These are phyloP conservation scores for Drosophila pegasa DNA, from an alignment of 2,888 invertebrate species.

Conservation along the genomic window DNA sequence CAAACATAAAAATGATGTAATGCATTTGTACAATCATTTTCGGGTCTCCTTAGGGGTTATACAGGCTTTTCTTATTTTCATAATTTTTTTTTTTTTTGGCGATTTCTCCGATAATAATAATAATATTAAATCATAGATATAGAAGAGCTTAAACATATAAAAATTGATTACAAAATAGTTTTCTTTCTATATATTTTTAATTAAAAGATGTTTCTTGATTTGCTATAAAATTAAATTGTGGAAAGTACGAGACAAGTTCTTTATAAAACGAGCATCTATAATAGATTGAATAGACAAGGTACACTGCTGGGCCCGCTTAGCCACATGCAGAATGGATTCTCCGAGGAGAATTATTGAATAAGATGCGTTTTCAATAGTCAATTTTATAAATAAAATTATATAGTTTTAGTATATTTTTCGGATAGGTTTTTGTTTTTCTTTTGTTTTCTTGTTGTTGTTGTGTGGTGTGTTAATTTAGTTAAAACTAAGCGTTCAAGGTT, in stretches of 20 bases:
- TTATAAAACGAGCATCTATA: constrained; percentile 38
- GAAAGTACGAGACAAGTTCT: constrained; percentile 48
- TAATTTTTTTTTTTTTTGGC: background rate
- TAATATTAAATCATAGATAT: constrained; percentile 40
- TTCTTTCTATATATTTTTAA: constrained; percentile 50
- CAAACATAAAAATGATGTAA: constrained; percentile 17
- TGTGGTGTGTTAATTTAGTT: constrained; percentile 70
- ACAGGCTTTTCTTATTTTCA: constrained; percentile 14
- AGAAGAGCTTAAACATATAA: constrained; percentile 63
- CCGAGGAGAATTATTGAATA: constrained; percentile 29
- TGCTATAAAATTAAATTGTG: constrained; percentile 52
- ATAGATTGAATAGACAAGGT: constrained; percentile 46
- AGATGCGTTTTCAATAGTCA: constrained; percentile 41
- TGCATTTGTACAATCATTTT: constrained; percentile 30
- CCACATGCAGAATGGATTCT: constrained; percentile 21
- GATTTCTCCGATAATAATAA: constrained; percentile 27
- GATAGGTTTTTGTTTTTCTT: constrained; percentile 30
- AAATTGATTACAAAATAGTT: constrained; percentile 67
- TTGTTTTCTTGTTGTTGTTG: constrained; percentile 27
- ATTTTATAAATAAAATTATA: constrained; percentile 59
- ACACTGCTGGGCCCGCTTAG: constrained; percentile 34
- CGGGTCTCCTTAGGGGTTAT: constrained; percentile 13
- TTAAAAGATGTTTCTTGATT: constrained; percentile 47
- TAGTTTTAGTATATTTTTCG: constrained; percentile 55
- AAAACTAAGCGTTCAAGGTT: constrained; percentile 76